phyloP scores from a whole-genome alignment of 1,140 invertebrate species.

The Eupristina koningsbergeri region DNA sequence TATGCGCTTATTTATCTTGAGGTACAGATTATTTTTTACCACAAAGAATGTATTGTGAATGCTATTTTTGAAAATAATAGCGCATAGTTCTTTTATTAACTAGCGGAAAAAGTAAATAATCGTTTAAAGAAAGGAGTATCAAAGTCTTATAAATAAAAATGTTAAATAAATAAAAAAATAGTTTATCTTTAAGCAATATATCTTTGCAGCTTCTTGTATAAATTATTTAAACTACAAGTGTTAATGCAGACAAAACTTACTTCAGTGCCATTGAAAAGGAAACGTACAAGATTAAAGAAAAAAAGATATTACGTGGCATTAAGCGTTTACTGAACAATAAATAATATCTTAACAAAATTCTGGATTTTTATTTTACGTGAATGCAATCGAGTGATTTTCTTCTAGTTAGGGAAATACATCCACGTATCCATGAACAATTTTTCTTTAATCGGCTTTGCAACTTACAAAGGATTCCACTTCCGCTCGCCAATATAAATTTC shows the following conservation, averaged over 20 bases:
- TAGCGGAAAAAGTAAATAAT: too few species aligned
- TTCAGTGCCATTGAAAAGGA: neutral
- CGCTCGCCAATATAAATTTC: neutral
- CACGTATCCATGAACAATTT: neutral
- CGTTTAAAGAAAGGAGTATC: too few species aligned
- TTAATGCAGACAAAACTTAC: neutral
- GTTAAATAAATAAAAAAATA: too few species aligned
- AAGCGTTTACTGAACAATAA: slow-evolving; percentile 40
- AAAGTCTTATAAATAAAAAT: too few species aligned
- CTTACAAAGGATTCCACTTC: neutral
- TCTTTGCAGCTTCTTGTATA: too few species aligned
- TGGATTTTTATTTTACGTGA: slow-evolving; percentile 22
- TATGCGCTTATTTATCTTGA: too few species aligned
- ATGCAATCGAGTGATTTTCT: neutral
- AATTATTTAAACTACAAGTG: too few species aligned
- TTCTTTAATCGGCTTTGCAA: neutral
- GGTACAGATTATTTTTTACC: too few species aligned
- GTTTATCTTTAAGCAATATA: too few species aligned
- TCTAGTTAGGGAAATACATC: neutral
- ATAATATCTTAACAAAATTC: neutral
- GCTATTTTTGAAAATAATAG: too few species aligned
- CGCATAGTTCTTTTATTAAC: too few species aligned
- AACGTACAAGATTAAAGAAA: neutral
- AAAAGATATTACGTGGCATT: slow-evolving; percentile 36
- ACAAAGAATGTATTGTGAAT: too few species aligned